A percentile compares a stretch with the other conserved stretches of the same genome.
Evolutionary conservation across 2,888 invertebrate genomes (phyloP).

Genomic region (Acrobeloides nanus): DNA sequence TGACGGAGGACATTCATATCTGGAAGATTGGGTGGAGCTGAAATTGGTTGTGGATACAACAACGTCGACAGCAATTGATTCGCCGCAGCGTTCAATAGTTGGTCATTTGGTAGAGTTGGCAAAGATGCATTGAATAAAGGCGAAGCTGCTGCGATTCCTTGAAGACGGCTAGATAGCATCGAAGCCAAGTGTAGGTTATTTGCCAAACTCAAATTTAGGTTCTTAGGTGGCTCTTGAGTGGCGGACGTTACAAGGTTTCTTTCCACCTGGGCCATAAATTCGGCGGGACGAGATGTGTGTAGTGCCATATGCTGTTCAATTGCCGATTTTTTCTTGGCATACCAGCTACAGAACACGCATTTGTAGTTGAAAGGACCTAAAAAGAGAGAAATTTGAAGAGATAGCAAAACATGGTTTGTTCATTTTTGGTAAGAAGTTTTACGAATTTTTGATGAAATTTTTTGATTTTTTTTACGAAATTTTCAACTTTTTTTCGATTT

Average conservation of each 20-base stretch:
- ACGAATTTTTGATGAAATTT: no score
- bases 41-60: not conserved
- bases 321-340: slow-evolving; percentile 20
- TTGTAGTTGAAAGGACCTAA: slow-evolving; percentile 28
- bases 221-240: slow-evolving; percentile 1
- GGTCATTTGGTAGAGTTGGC: not conserved
- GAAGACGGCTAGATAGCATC: not conserved
- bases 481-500: no score
- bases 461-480: no score
- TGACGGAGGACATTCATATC: slow-evolving; percentile 2
- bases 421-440: no score
- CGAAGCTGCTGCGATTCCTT: not conserved
- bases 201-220: slow-evolving; percentile 6
- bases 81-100: slow-evolving; percentile 1
- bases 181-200: slow-evolving; percentile 3
- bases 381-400: not conserved
- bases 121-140: slow-evolving; percentile 3
- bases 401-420: no score
- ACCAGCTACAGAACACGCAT: slow-evolving; percentile 32
- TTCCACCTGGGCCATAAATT: slow-evolving; percentile 26
- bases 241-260: slow-evolving; percentile 25
- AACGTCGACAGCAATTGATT: not conserved
- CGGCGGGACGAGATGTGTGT: slow-evolving; percentile 26
- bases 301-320: slow-evolving; percentile 25
- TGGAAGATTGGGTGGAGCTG: not conserved